Conservation (phyloP, 1,140 invertebrate genomes). For the Laupala kohalensis region DNA sequence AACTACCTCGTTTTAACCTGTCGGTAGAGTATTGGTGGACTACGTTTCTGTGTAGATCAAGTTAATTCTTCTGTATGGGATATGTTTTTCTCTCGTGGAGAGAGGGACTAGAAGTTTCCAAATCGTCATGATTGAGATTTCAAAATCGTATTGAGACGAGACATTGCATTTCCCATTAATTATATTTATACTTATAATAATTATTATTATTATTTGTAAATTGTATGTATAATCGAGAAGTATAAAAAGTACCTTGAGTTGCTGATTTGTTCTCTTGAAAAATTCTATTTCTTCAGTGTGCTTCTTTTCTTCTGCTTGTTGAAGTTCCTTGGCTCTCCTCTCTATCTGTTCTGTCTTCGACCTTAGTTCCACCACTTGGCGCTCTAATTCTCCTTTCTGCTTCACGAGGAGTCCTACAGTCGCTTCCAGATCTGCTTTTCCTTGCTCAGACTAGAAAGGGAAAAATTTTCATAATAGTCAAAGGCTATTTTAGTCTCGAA, state of each 20-base stretch:
- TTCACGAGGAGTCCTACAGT: slow-evolving; percentile 43
- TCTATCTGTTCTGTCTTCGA: slow-evolving; percentile 75
- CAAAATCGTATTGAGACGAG: no score
- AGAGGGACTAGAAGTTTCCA: no score
- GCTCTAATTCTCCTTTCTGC: slow-evolving; percentile 62
- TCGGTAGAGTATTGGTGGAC: no score
- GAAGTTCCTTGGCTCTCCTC: slow-evolving; percentile 65
- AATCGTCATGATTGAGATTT: no score
- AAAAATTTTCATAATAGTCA: neutral
- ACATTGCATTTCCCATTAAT: no score
- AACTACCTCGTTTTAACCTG: no score
- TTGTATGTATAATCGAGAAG: no score
- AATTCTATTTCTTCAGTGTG: slow-evolving; percentile 83
- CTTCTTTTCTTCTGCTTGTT: slow-evolving; percentile 77
- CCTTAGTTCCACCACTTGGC: slow-evolving; percentile 65
- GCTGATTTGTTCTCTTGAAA: slow-evolving; percentile 84
- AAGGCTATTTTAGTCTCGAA: neutral
- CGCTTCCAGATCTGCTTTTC: slow-evolving; percentile 54
- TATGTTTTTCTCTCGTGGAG: no score
- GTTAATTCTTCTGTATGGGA: no score
- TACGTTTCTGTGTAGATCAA: no score
- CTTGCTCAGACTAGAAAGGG: slow-evolving; percentile 38
- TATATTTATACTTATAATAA: no score
- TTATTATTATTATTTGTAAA: no score
- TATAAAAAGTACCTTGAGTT: slow-evolving; percentile 87